Evolutionary conservation across 2,888 invertebrate genomes (phyloP).

Genomic region (Exocentrus adspersus): DNA sequence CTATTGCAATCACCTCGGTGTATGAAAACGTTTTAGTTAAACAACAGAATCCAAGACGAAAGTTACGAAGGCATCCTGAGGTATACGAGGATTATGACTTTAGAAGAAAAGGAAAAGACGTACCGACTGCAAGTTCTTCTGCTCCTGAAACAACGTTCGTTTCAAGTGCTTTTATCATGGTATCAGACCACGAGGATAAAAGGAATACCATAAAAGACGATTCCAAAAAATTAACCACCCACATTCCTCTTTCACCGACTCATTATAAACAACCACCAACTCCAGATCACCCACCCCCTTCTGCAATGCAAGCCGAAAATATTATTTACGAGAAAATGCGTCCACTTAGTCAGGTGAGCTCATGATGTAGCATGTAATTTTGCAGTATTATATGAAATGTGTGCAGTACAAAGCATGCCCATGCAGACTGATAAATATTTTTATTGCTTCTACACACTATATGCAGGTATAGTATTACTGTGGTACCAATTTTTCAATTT

Average conservation of each 20-base stretch:
- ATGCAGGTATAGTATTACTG: no score
- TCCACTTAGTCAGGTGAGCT: conserved; percentile 88
- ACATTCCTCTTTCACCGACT: conserved; percentile 84
- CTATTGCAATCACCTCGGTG: conserved; percentile 78
- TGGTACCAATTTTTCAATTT: no score
- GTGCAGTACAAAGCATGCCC: conserved; percentile 35
- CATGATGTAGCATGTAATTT: conserved; percentile 46
- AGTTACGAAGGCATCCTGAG: conserved; percentile 71
- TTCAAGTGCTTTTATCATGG: conserved; percentile 67
- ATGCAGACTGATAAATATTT: conserved; percentile 5
- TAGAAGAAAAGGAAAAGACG: conserved; percentile 56
- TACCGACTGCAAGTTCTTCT: conserved; percentile 54
- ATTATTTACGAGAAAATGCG: conserved; percentile 91
- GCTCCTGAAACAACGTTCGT: conserved; percentile 65
- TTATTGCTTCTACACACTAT: neutral
- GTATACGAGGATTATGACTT: conserved; percentile 73
- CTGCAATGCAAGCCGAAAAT: conserved; percentile 87
- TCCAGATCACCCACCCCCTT: conserved; percentile 93
- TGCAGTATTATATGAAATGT: conserved; percentile 37
- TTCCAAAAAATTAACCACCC: conserved; percentile 38
- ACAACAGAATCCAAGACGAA: conserved; percentile 78
- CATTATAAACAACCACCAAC: conserved; percentile 93
- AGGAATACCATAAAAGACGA: conserved; percentile 40
- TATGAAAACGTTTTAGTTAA: conserved; percentile 78
- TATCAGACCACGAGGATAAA: conserved; percentile 59